These are phyloP conservation scores for Falco cherrug DNA, from an alignment of 2,797 vertebrate species.

Conservation along the genomic window DNA sequence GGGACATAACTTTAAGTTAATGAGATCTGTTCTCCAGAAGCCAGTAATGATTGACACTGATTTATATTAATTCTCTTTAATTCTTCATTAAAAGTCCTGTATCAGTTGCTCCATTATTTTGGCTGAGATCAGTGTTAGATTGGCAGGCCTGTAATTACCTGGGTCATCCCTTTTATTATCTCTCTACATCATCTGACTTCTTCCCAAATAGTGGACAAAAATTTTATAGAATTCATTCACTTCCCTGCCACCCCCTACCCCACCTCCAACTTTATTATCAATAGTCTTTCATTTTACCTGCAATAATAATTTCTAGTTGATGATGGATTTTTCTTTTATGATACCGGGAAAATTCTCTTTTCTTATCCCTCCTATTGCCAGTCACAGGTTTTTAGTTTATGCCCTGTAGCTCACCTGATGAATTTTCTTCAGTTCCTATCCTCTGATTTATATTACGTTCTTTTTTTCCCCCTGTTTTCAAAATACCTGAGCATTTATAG, in stretches of 20 bases:
- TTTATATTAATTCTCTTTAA: background rate
- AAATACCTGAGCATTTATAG: background rate
- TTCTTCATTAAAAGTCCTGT: background rate
- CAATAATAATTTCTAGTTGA: background rate
- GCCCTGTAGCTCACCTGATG: background rate
- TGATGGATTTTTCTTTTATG: background rate
- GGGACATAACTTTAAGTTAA: background rate
- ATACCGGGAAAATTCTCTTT: background rate
- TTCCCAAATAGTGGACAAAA: background rate
- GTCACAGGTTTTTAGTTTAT: background rate
- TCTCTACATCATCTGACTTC: background rate
- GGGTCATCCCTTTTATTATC: background rate
- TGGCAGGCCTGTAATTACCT: background rate
- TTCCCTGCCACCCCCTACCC: constrained; percentile 16
- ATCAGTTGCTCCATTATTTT: background rate
- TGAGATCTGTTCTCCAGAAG: background rate
- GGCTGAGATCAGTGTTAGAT: background rate
- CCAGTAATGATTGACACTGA: background rate
- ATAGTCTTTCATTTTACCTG: background rate
- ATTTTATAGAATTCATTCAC: background rate
- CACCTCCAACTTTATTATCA: background rate
- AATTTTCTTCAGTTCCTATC: background rate
- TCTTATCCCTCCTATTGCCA: background rate
- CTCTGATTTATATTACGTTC: background rate
- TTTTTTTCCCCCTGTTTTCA: background rate